A percentile compares a stretch with the other conserved stretches of the same genome.
These are phyloP conservation scores for Habroteleia sp. DNA, from an alignment of 2,888 invertebrate genomes.

Conservation along the genomic window DNA sequence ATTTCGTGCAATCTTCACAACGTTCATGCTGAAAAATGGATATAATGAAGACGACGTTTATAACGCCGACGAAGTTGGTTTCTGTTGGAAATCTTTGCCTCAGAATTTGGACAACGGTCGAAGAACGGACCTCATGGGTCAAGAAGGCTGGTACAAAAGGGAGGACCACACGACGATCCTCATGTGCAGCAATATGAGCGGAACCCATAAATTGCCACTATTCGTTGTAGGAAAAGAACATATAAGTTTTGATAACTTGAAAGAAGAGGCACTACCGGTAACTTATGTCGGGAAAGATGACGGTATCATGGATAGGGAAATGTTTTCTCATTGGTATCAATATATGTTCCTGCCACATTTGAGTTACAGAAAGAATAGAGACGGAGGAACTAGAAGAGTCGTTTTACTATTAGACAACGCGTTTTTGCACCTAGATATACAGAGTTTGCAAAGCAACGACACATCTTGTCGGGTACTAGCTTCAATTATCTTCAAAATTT, in stretches of 20 bases:
- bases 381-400: constrained; percentile 11
- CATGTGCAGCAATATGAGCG: constrained; percentile 46
- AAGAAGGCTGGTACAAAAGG: constrained; percentile 35
- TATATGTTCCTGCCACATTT: constrained; percentile 53
- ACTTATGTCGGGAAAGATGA: constrained; percentile 42
- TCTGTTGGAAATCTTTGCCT: constrained; percentile 30
- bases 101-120: background rate
- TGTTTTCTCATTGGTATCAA: constrained; percentile 53
- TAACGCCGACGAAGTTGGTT: constrained; percentile 38
- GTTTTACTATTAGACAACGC: constrained; percentile 50
- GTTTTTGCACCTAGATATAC: constrained; percentile 32
- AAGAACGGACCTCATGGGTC: constrained; percentile 30
- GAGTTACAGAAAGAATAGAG: constrained; percentile 19
- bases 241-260: constrained; percentile 33
- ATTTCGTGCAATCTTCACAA: constrained; percentile 36
- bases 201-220: constrained; percentile 44
- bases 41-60: constrained; percentile 39
- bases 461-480: constrained; percentile 41
- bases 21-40: constrained; percentile 32
- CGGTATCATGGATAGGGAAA: constrained; percentile 43
- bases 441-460: constrained; percentile 36
- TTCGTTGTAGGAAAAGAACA: constrained; percentile 43
- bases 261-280: constrained; percentile 39
- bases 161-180: constrained; percentile 36
- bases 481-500: no score